These are phyloP conservation scores for Carpatolechia fugitivella DNA, from an alignment of 2,888 invertebrate species.

Conservation along the genomic window DNA sequence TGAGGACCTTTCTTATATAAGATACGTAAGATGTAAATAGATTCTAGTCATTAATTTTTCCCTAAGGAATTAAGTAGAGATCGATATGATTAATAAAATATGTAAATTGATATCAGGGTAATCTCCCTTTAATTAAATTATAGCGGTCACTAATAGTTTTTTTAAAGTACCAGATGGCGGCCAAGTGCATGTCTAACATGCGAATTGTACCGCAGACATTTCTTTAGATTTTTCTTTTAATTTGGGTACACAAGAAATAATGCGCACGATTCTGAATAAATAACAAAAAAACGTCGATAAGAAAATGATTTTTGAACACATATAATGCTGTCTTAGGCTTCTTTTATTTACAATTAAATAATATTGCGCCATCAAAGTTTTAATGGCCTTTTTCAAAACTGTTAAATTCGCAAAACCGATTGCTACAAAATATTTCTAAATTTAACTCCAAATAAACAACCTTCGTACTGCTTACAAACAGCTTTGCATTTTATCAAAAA, in stretches of 20 bases:
- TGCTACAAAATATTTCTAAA: no score
- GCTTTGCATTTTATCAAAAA: background rate
- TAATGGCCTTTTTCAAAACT: no score
- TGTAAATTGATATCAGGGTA: constrained; percentile 75
- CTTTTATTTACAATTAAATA: no score
- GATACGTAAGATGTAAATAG: constrained; percentile 45
- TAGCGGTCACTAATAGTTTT: constrained; percentile 47
- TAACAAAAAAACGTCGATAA: no score
- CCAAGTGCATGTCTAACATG: background rate
- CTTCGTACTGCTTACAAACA: no score
- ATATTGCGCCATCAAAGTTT: background rate
- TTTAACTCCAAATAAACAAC: no score
- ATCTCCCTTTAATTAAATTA: constrained; percentile 51
- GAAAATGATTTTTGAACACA: background rate
- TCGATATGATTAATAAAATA: constrained; percentile 42
- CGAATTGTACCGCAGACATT: no score
- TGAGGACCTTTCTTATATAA: background rate
- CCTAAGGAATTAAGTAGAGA: constrained; percentile 52
- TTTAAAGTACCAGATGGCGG: constrained; percentile 12
- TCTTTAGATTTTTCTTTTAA: no score
- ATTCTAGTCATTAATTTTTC: constrained; percentile 37
- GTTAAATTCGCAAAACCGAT: no score
- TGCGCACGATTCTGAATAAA: no score
- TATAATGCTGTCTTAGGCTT: background rate
- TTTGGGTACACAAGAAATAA: no score